phyloP scores from a whole-genome alignment of 2,888 invertebrate species.

The Neoascia interrupta region DNA sequence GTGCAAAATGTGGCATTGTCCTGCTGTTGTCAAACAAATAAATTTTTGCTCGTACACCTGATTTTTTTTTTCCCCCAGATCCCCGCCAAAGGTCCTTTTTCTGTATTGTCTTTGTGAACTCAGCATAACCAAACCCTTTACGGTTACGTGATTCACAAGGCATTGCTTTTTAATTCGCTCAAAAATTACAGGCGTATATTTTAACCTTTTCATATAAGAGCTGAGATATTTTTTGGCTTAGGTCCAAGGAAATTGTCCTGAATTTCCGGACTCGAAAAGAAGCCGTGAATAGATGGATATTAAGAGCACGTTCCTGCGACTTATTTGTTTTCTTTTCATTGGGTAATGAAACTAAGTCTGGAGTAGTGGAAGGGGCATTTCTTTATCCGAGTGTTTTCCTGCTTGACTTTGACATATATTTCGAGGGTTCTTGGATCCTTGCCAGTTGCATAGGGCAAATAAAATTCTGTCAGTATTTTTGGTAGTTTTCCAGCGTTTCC shows the following conservation, averaged over 20 bases:
- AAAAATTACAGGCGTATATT: constrained; percentile 4
- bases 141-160: constrained; percentile 28
- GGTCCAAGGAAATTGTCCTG: constrained; percentile 11
- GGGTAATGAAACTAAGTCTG: too few species aligned
- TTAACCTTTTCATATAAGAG: not conserved
- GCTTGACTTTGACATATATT: constrained; percentile 16
- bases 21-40: constrained; percentile 9
- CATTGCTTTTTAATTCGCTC: constrained; percentile 21
- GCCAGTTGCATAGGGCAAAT: constrained; percentile 7
- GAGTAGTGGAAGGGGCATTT: not conserved
- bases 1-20: constrained; percentile 2
- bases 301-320: too few species aligned
- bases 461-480: too few species aligned
- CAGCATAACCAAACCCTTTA: constrained; percentile 6
- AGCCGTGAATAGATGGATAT: constrained; percentile 4
- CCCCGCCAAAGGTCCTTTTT: too few species aligned
- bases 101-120: not conserved
- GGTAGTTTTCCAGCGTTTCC: not conserved
- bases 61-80: too few species aligned
- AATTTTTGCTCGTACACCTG: too few species aligned
- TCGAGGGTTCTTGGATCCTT: constrained; percentile 4
- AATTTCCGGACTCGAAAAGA: not conserved
- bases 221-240: constrained; percentile 16
- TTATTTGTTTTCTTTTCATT: too few species aligned
- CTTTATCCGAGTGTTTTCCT: not conserved